Percentiles rank a stretch among this genome's conserved stretches.
Evolutionary conservation across 2,797 vertebrate genomes (phyloP).

Genomic region (Mus spretus): DNA sequence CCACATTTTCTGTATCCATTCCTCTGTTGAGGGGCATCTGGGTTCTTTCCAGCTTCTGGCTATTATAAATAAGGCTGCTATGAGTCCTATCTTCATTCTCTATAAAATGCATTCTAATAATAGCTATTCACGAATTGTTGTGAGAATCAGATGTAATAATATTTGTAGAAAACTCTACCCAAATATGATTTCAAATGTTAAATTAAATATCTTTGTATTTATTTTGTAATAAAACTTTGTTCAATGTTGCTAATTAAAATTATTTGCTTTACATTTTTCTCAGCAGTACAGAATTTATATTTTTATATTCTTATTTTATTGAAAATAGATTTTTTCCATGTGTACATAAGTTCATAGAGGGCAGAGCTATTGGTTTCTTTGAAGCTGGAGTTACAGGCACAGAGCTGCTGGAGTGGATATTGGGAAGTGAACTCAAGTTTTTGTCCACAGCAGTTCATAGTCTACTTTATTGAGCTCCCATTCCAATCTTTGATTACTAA

Average conservation of each 20-base stretch:
- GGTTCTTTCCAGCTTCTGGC: too few species aligned
- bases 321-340: too few species aligned
- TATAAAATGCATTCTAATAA: background rate
- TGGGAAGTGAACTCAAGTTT: background rate
- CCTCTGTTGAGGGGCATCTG: too few species aligned
- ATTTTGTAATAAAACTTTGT: background rate
- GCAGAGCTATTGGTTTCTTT: background rate
- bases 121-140: background rate
- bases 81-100: background rate
- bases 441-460: too few species aligned
- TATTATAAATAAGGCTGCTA: too few species aligned
- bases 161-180: background rate
- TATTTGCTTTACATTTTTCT: background rate
- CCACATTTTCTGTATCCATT: too few species aligned
- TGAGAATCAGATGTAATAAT: slow-evolving; percentile 1
- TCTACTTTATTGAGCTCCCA: background rate
- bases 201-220: background rate
- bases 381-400: background rate
- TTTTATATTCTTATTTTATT: background rate
- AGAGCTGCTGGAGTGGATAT: background rate
- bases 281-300: background rate
- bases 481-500: background rate
- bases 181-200: background rate
- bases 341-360: background rate
- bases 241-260: slow-evolving; percentile 13